These are phyloP conservation scores for Anableps anableps DNA, from an alignment of 2,797 vertebrate species.

Conservation along the genomic window DNA sequence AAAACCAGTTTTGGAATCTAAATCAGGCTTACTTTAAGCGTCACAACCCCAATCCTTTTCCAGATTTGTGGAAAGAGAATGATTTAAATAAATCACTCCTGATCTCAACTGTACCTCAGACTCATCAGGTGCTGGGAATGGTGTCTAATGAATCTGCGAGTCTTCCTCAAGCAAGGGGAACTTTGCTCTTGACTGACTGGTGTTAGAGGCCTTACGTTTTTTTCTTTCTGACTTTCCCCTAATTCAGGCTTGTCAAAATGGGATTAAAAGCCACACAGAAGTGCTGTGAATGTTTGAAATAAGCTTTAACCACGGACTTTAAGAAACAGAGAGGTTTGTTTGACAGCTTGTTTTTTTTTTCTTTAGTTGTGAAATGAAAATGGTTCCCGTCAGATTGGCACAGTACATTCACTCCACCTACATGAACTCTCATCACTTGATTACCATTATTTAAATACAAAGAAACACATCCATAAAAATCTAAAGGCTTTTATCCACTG, in stretches of 20 bases:
- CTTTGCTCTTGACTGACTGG: background rate
- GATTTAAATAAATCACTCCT: background rate
- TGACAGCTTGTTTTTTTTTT: background rate
- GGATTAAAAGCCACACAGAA: background rate
- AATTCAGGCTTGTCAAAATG: background rate
- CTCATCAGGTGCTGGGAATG: background rate
- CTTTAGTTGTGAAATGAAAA: background rate
- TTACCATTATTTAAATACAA: background rate
- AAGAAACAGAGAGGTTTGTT: background rate
- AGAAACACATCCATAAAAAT: background rate
- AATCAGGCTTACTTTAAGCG: background rate
- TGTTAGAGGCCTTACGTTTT: background rate
- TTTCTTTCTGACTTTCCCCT: background rate
- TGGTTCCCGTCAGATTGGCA: background rate
- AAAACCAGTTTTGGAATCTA: background rate
- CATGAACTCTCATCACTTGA: background rate
- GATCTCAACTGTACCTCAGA: background rate
- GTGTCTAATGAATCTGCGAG: background rate
- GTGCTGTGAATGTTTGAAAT: background rate
- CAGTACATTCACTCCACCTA: constrained; percentile 3
- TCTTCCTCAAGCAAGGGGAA: background rate
- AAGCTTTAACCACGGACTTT: background rate
- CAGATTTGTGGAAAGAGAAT: background rate
- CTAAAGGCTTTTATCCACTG: background rate
- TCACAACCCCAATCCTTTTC: background rate